Conservation (phyloP, 2,888 invertebrate species). For the Agapostemon virescens region DNA sequence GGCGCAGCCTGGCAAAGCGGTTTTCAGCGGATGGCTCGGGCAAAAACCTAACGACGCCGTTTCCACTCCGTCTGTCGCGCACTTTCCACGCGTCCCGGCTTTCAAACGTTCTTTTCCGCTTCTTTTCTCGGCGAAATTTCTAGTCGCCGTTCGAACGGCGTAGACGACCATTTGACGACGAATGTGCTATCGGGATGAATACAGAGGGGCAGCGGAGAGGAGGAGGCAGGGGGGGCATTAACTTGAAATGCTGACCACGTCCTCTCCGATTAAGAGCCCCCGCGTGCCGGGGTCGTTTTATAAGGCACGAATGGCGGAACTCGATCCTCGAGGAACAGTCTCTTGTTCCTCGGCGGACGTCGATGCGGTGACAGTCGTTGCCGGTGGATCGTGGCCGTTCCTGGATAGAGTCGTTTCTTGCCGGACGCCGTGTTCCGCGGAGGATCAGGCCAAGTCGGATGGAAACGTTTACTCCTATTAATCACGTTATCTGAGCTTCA, state of each 20-base stretch:
- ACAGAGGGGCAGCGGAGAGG: too few species aligned
- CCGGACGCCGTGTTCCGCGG: slow-evolving; percentile 26
- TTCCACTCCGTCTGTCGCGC: slow-evolving; percentile 57
- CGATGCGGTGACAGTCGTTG: slow-evolving; percentile 62
- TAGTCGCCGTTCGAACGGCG: slow-evolving; percentile 34
- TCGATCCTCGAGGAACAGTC: slow-evolving; percentile 28
- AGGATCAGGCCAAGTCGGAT: slow-evolving; percentile 46
- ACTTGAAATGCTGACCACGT: slow-evolving; percentile 61
- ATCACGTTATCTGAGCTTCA: slow-evolving; percentile 73
- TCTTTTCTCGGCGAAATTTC: slow-evolving; percentile 45
- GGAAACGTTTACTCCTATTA: slow-evolving; percentile 71
- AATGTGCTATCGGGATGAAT: slow-evolving; percentile 41
- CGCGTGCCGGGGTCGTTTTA: slow-evolving; percentile 28
- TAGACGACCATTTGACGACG: slow-evolving; percentile 13
- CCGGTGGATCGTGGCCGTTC: slow-evolving; percentile 25
- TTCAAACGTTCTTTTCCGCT: slow-evolving; percentile 35
- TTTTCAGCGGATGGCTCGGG: slow-evolving; percentile 20
- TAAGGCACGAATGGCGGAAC: slow-evolving; percentile 32
- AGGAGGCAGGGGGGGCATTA: slow-evolving; percentile 42
- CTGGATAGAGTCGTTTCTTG: slow-evolving; percentile 67
- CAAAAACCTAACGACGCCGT: slow-evolving; percentile 58
- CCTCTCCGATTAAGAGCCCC: slow-evolving; percentile 42
- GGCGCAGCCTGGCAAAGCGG: slow-evolving; percentile 1
- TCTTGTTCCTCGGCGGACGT: slow-evolving; percentile 39
- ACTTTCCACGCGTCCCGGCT: slow-evolving; percentile 37